Conservation (phyloP, 1,140 invertebrate species). For the Spodoptera litura region DNA sequence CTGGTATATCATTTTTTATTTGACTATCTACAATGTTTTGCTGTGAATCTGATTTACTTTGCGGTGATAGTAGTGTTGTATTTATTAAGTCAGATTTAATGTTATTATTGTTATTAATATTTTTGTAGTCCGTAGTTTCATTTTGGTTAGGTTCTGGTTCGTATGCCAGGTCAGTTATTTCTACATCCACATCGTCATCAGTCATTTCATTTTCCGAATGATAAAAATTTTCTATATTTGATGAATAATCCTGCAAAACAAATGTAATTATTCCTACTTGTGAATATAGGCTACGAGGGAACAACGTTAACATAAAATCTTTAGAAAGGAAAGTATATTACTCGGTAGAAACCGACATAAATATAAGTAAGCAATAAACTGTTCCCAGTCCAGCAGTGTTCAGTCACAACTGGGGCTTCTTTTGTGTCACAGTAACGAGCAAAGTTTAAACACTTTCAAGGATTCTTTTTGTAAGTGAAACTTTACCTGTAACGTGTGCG, state of each 20-base stretch:
- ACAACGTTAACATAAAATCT: background rate
- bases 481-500: slow-evolving; percentile 86
- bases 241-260: slow-evolving; percentile 76
- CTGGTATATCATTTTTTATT: slow-evolving; percentile 72
- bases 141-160: slow-evolving; percentile 59
- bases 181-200: slow-evolving; percentile 78
- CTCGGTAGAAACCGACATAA: slow-evolving; percentile 1
- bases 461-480: slow-evolving; percentile 60
- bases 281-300: background rate
- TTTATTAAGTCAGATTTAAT: slow-evolving; percentile 52
- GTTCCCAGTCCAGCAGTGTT: slow-evolving; percentile 27
- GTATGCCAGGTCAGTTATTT: slow-evolving; percentile 64
- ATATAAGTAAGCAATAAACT: slow-evolving; percentile 8
- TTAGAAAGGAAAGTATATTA: slow-evolving; percentile 9
- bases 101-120: slow-evolving; percentile 66
- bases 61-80: slow-evolving; percentile 36
- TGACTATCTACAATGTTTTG: slow-evolving; percentile 55
- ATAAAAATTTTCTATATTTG: slow-evolving; percentile 78
- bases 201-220: slow-evolving; percentile 84
- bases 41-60: slow-evolving; percentile 49
- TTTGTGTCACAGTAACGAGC: slow-evolving; percentile 53
- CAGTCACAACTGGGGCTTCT: slow-evolving; percentile 58
- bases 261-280: background rate
- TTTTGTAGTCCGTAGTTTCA: slow-evolving; percentile 51
- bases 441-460: slow-evolving; percentile 60